Evolutionary conservation across 2,888 invertebrate species (phyloP), one percentile per base, ranked within the genome.

Genomic region (Diabrotica balteata): DNA sequence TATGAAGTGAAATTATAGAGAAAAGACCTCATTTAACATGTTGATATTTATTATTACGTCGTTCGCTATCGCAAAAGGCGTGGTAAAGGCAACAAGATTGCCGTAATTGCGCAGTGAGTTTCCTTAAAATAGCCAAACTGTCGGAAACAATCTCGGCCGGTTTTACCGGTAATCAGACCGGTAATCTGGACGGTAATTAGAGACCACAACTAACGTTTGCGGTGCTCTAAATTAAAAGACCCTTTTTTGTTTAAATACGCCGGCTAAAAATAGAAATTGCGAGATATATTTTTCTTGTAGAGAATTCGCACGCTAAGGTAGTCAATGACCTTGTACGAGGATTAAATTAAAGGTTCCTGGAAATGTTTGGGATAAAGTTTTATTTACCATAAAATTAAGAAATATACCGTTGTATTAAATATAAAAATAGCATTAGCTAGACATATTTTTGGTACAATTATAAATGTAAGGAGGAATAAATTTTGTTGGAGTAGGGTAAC

Each of bases 111-210:
- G 69, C 69, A 67, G 68, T 73, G 52, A 45, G 72, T 73, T 74
- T 73, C 71, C 75, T 74, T 74, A 73, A 75, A 75, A 75, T 73
- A 73, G 71, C 73, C 72, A 22, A 59, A 70, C 70, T 59, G 71
- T 69, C 73, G 75, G 74, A 75, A 73, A 71, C 69, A 75, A 73
- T 74, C 73, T 72, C 66, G 72, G 57, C 64, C 69, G 72, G 68
- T 70, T 71, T 46, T 73, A 60, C 66, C 72, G 67, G 69, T 74
- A 74, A 75, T 75, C 72, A 71, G 69, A 70, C 65, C 64, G 62
- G 75, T 69, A 73, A 75, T 75, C 51, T 57, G 22, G 57, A 9
- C 57, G 49, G 57, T 53, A 63, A 64, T 52, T 72, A 73, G 71
- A 67, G 67, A 66, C 63, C 59, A 68, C 65, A 63, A 68, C 66